Evolutionary conservation across 2,888 invertebrate genomes (phyloP).

Genomic region (Spisula subtruncata): DNA sequence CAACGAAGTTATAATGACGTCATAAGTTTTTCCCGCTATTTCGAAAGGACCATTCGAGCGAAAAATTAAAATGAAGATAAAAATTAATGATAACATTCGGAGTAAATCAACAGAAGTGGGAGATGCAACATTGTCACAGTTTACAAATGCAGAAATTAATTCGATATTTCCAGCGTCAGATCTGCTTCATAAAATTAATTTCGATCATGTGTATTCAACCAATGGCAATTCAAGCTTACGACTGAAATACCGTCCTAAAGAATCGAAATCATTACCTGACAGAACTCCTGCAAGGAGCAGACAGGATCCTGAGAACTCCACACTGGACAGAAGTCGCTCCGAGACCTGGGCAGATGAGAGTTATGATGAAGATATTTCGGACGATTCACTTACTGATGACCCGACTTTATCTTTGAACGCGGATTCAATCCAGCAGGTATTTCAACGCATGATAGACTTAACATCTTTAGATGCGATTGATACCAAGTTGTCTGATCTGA

Average conservation of each 20-base stretch:
- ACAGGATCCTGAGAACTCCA: neutral
- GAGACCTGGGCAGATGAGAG: neutral
- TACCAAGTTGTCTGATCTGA: neutral
- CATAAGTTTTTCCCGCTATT: neutral
- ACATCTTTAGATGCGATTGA: constrained; percentile 71
- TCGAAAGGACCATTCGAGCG: neutral
- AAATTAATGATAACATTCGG: neutral
- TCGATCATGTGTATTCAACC: constrained; percentile 62
- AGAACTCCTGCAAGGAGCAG: neutral
- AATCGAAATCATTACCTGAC: neutral
- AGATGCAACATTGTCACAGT: constrained; percentile 21
- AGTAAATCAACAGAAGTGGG: neutral
- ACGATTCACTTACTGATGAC: neutral
- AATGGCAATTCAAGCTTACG: neutral
- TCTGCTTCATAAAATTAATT: constrained; percentile 53
- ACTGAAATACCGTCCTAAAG: neutral
- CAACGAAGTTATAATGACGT: neutral
- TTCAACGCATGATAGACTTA: constrained; percentile 75
- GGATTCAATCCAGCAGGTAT: constrained; percentile 74
- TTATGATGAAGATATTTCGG: neutral
- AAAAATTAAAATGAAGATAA: constrained; percentile 22
- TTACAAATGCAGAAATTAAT: constrained; percentile 32
- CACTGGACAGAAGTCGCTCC: neutral
- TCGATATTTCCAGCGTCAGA: constrained; percentile 51
- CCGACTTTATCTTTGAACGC: constrained; percentile 66